Percentiles rank a stretch among this genome's conserved stretches.
These are phyloP conservation scores for Hemitrygon akajei DNA, from an alignment of 2,797 vertebrate genomes.

Conservation along the genomic window DNA sequence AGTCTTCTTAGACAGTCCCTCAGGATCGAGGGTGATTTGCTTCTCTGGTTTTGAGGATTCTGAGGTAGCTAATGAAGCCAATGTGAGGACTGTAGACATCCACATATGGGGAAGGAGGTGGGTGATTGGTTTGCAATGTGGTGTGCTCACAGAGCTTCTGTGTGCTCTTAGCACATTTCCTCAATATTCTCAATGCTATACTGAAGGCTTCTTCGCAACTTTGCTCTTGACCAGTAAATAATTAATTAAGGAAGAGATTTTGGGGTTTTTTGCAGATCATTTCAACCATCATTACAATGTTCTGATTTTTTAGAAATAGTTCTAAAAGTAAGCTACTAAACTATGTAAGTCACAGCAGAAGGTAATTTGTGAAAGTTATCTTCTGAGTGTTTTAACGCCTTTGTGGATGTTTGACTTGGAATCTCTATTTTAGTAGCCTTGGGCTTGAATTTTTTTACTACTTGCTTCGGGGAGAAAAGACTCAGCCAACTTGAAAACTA, in stretches of 20 bases:
- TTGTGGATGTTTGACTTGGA: background rate
- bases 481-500: background rate
- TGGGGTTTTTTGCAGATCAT: background rate
- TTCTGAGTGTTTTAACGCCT: background rate
- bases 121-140: too few species aligned
- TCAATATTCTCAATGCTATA: too few species aligned
- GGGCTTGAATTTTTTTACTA: background rate
- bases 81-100: too few species aligned
- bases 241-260: background rate
- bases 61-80: too few species aligned
- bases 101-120: too few species aligned
- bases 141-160: too few species aligned
- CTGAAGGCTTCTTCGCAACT: too few species aligned
- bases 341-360: background rate
- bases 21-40: too few species aligned
- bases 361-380: background rate
- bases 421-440: background rate
- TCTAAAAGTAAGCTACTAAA: background rate
- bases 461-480: background rate
- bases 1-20: too few species aligned
- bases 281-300: background rate
- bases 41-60: too few species aligned
- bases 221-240: background rate
- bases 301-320: background rate
- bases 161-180: too few species aligned